A percentile compares a stretch with the other conserved stretches of the same genome.
phyloP scores from a whole-genome alignment of 2,113 vertebrate genomes.

The Piaya cayana region DNA sequence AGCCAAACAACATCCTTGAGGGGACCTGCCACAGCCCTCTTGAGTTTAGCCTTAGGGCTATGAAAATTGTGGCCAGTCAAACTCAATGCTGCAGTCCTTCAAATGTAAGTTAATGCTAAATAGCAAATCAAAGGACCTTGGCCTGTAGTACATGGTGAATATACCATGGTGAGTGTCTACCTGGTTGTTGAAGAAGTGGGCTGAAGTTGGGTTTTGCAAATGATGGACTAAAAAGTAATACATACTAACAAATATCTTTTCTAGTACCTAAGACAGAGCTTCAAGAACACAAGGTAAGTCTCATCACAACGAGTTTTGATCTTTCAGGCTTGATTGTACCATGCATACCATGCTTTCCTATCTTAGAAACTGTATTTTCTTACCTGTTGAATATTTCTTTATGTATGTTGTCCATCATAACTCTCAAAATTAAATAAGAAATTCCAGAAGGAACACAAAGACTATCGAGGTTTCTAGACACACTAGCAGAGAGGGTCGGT shows the following conservation, averaged over 20 bases:
- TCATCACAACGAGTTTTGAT: not conserved
- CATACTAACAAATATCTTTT: not conserved
- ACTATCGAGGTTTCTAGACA: not conserved
- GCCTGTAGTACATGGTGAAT: not conserved
- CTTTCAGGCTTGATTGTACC: not conserved
- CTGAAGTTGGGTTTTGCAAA: not conserved
- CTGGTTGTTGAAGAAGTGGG: not conserved
- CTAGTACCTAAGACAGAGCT: not conserved
- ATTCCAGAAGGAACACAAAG: not conserved
- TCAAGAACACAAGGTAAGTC: slow-evolving; percentile 13
- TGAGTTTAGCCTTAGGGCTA: not conserved
- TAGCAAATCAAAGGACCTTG: not conserved
- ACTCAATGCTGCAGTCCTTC: not conserved
- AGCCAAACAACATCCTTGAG: not conserved
- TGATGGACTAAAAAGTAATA: not conserved
- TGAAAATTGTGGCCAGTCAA: not conserved
- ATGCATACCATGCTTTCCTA: not conserved
- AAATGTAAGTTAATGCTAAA: not conserved
- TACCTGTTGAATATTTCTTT: not conserved
- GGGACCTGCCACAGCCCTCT: not conserved
- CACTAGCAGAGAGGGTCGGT: not conserved
- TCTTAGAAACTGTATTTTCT: not conserved
- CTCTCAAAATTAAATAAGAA: not conserved
- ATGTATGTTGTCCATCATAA: not conserved
- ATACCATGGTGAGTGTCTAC: too few species aligned